Evolutionary conservation across 2,113 vertebrate genomes (phyloP).

Genomic region (Esox niger): DNA sequence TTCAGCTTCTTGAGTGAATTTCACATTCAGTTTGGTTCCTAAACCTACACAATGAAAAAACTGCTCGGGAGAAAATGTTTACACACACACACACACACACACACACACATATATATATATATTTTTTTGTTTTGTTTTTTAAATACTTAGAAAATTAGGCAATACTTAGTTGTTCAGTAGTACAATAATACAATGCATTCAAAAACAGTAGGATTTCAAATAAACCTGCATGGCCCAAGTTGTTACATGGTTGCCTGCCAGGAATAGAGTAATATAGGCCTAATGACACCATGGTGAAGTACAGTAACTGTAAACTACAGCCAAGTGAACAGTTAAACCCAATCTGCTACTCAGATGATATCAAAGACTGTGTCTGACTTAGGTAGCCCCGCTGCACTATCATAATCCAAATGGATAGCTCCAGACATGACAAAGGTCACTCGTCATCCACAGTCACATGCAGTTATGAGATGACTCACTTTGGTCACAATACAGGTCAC

Average conservation of each 20-base stretch:
- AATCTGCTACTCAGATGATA: conserved; percentile 16
- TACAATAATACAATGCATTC: not conserved
- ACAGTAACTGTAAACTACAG: conserved; percentile 16
- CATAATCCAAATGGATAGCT: conserved; percentile 68
- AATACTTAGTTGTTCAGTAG: too few relatives aligned
- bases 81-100: too few relatives aligned
- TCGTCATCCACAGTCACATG: conserved; percentile 73
- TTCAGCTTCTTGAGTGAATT: too few relatives aligned
- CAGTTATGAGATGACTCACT: conserved; percentile 62
- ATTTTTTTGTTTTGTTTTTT: too few relatives aligned
- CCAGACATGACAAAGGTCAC: conserved; percentile 71
- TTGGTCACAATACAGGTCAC: conserved; percentile 59
- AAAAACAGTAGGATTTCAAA: not conserved
- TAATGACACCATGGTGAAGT: not conserved
- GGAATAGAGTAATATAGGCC: too few relatives aligned
- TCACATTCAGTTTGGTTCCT: too few relatives aligned
- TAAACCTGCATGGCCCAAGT: not conserved
- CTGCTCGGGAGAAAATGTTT: too few relatives aligned
- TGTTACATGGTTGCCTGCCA: too few relatives aligned
- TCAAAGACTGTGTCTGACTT: conserved; percentile 1
- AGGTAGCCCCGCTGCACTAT: conserved; percentile 21
- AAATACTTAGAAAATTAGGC: too few relatives aligned
- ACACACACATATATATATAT: too few relatives aligned
- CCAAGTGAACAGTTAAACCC: conserved; percentile 11
- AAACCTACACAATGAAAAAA: too few relatives aligned